These are phyloP conservation scores for Ypsolopha sequella DNA, from an alignment of 2,888 invertebrate genomes.

Conservation along the genomic window DNA sequence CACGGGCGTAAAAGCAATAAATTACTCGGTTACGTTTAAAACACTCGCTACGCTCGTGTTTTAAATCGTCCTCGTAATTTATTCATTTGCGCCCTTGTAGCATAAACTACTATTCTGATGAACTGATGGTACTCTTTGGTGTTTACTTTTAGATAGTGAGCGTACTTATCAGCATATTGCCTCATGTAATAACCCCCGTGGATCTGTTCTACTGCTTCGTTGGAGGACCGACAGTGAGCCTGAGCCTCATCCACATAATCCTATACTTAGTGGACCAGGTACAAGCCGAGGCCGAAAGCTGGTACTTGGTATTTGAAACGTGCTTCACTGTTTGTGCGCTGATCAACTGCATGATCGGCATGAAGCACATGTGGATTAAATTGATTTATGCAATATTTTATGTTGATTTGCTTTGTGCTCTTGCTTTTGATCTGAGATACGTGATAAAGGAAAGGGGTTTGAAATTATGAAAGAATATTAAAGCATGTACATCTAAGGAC, in stretches of 20 bases:
- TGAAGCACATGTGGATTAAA: slow-evolving; percentile 16
- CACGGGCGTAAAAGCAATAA: no score
- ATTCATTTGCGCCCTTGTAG: no score
- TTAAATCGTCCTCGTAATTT: no score
- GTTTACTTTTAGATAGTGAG: slow-evolving; percentile 63
- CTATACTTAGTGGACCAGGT: slow-evolving; percentile 58
- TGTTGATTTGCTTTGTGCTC: slow-evolving; percentile 46
- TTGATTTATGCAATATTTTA: slow-evolving; percentile 53
- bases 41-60: no score
- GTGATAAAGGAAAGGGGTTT: slow-evolving; percentile 46
- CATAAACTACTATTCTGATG: no score
- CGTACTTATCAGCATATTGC: slow-evolving; percentile 52
- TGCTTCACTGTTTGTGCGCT: slow-evolving; percentile 29
- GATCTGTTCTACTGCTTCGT: slow-evolving; percentile 43
- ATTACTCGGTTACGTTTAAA: no score
- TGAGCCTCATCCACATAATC: slow-evolving; percentile 43
- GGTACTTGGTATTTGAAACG: slow-evolving; percentile 38
- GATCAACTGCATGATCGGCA: slow-evolving; percentile 4
- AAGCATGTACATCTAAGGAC: neutral
- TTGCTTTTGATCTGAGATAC: slow-evolving; percentile 42
- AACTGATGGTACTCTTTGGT: slow-evolving; percentile 8
- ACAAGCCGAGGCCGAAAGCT: slow-evolving; percentile 48
- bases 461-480: slow-evolving; percentile 22
- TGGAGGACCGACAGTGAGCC: slow-evolving; percentile 52
- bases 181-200: slow-evolving; percentile 49